Evolutionary conservation across 1,140 invertebrate species (phyloP).

Genomic region (Euborellia annulipes): DNA sequence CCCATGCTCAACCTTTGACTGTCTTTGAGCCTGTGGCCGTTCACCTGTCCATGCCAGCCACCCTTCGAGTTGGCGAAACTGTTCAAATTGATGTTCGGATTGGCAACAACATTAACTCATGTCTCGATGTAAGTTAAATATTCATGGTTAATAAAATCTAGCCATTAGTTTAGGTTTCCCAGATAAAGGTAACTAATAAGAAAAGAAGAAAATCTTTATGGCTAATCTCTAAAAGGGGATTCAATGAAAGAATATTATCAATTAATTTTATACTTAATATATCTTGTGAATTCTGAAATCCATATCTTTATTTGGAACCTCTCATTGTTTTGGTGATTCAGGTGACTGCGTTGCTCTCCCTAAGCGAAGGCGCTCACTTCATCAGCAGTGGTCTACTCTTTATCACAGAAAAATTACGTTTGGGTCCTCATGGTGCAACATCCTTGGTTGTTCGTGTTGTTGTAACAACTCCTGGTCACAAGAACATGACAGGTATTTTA

Average conservation of each 20-base stretch:
- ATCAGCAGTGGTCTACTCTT: conserved; percentile 41
- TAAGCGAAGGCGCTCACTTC: conserved; percentile 43
- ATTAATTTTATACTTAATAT: too few species aligned
- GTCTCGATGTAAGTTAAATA: conserved; percentile 48
- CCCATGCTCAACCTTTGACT: conserved; percentile 32
- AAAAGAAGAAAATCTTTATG: too few species aligned
- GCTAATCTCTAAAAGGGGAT: too few species aligned
- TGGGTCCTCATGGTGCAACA: conserved; percentile 43
- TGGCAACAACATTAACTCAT: conserved; percentile 44
- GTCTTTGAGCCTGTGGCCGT: conserved; percentile 40
- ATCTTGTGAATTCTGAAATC: too few species aligned
- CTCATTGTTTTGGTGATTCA: too few species aligned
- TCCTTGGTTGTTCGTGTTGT: conserved; percentile 41
- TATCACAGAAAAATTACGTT: conserved; percentile 39
- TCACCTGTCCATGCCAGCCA: conserved; percentile 36
- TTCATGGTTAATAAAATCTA: too few species aligned
- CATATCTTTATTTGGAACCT: too few species aligned
- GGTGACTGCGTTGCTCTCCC: conserved; percentile 41
- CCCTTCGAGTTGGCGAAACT: conserved; percentile 38
- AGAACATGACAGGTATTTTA: conserved; percentile 41
- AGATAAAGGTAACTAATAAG: too few species aligned
- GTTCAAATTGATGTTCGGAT: conserved; percentile 46
- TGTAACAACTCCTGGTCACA: conserved; percentile 38
- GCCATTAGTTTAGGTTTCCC: too few species aligned
- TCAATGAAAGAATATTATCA: too few species aligned